Percentiles rank a stretch among this genome's conserved stretches.
phyloP scores from a whole-genome alignment of 2,888 invertebrate genomes.

The Ariolimax columbianus region DNA sequence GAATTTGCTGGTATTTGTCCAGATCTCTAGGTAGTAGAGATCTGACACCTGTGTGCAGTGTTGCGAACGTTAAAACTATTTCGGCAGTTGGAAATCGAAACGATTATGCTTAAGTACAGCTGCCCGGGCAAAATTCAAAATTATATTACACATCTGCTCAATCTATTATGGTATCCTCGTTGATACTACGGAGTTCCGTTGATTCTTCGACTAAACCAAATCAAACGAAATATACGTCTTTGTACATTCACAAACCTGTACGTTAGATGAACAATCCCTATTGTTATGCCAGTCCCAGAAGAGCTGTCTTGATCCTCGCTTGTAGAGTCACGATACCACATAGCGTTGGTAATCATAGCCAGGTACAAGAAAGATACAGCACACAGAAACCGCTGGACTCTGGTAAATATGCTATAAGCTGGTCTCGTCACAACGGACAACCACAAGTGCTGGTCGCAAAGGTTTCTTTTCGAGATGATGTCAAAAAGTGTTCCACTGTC shows the following conservation, averaged over 20 bases:
- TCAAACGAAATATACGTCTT: no score
- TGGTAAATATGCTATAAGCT: slow-evolving; percentile 58
- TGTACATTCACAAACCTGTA: slow-evolving; percentile 50
- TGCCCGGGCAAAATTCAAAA: no score
- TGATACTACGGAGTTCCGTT: no score
- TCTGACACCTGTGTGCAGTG: no score
- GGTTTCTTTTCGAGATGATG: slow-evolving; percentile 53
- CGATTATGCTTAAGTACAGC: no score
- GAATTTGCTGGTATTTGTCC: no score
- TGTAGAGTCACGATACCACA: slow-evolving; percentile 58
- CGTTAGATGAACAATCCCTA: slow-evolving; percentile 58
- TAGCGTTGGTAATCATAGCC: slow-evolving; percentile 63
- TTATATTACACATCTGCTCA: no score
- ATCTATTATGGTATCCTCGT: no score
- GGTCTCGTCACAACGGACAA: slow-evolving; percentile 61
- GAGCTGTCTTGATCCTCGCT: slow-evolving; percentile 35
- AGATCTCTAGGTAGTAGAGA: no score
- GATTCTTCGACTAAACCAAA: no score
- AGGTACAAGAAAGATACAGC: slow-evolving; percentile 60
- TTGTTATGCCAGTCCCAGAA: not conserved
- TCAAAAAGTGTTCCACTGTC: slow-evolving; percentile 53
- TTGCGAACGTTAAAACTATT: no score
- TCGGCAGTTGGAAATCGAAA: no score
- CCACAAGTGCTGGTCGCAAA: slow-evolving; percentile 63
- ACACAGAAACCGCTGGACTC: slow-evolving; percentile 61